Conservation (phyloP, 2,888 invertebrate genomes). For the Marasmarcha lunaedactyla region DNA sequence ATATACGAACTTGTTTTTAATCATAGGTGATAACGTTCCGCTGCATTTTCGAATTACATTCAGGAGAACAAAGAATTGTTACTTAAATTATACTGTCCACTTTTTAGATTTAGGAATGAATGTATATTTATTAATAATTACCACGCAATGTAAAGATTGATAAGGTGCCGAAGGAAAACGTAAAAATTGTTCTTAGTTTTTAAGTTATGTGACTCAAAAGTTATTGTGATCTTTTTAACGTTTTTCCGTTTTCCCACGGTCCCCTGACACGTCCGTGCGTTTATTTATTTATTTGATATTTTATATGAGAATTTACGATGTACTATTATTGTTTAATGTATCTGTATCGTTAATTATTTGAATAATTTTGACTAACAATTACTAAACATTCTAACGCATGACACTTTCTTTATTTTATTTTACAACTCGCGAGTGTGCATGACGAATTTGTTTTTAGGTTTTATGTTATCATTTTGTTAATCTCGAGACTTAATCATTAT, state of each 20-base stretch:
- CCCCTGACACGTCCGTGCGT: constrained; percentile 24
- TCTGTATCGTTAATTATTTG: constrained; percentile 10
- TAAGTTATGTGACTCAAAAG: constrained; percentile 38
- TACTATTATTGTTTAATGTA: too few relatives aligned
- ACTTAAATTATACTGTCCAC: not conserved
- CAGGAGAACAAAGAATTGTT: not conserved
- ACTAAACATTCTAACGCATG: constrained; percentile 66
- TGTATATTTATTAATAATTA: too few relatives aligned
- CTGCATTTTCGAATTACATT: constrained; percentile 29
- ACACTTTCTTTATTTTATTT: constrained; percentile 46
- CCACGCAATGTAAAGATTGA: constrained; percentile 19
- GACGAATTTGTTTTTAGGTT: constrained; percentile 32
- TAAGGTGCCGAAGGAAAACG: constrained; percentile 45
- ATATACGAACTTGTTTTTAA: too few relatives aligned
- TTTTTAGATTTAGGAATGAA: not conserved
- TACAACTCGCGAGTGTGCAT: constrained; percentile 63
- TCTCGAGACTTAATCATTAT: constrained; percentile 31
- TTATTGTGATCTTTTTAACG: constrained; percentile 30
- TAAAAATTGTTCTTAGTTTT: constrained; percentile 40
- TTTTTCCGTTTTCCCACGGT: constrained; percentile 51
- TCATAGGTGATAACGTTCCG: constrained; percentile 35
- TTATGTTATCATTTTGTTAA: constrained; percentile 27
- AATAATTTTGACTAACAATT: constrained; percentile 55
- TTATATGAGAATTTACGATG: too few relatives aligned
- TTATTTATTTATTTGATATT: not conserved